A percentile compares a stretch with the other conserved stretches of the same genome.
These are phyloP conservation scores for Antechinus stuartii DNA, from an alignment of 2,113 vertebrate genomes.

Conservation along the genomic window DNA sequence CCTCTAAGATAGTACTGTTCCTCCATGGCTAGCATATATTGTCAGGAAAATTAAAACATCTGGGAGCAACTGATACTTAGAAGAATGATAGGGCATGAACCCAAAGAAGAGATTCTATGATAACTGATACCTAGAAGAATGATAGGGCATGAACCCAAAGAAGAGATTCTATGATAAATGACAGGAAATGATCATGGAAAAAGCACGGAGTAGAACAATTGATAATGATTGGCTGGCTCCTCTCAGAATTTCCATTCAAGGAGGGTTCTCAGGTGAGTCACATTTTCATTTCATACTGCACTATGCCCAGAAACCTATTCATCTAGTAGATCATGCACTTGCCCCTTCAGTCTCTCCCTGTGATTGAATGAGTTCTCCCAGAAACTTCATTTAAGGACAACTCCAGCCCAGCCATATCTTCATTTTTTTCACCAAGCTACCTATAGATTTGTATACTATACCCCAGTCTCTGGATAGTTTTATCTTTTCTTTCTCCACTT, in stretches of 20 bases:
- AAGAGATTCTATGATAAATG: neutral
- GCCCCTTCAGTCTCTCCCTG: neutral
- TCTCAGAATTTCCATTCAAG: neutral
- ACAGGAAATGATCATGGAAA: neutral
- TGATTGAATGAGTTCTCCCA: neutral
- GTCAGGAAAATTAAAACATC: neutral
- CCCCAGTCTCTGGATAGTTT: no score
- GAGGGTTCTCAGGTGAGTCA: neutral
- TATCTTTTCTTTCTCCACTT: no score
- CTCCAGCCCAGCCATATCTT: no score
- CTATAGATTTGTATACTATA: no score
- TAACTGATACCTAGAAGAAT: neutral
- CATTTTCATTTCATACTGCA: neutral
- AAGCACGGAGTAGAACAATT: neutral
- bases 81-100: neutral
- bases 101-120: neutral
- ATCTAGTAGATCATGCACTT: neutral
- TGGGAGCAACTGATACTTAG: neutral
- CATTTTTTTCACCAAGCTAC: no score
- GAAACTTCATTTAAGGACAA: no score
- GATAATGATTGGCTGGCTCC: neutral
- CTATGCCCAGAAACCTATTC: neutral
- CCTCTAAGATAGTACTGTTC: neutral
- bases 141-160: neutral
- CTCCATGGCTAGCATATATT: neutral